Evolutionary conservation across 2,797 vertebrate genomes (phyloP).

Genomic region (Cyprinodon diabolis): DNA sequence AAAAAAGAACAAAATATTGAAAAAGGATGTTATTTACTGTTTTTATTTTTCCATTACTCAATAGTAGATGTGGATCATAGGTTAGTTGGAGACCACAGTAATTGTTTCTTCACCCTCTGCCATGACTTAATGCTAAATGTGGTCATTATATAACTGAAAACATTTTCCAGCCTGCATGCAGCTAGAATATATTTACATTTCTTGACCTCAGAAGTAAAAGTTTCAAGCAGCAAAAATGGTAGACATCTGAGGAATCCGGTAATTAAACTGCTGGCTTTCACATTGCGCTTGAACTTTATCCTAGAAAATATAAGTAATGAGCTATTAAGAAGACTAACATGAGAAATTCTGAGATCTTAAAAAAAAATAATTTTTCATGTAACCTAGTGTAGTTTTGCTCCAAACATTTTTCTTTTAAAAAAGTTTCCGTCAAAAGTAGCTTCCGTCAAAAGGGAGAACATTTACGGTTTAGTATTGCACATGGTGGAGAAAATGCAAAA

Average conservation of each 20-base stretch:
- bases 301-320: background rate
- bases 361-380: background rate
- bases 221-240: background rate
- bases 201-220: background rate
- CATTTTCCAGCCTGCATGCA: too few relatives aligned
- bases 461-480: background rate
- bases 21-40: too few relatives aligned
- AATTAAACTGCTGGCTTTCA: background rate
- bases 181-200: too few relatives aligned
- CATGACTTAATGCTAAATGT: too few relatives aligned
- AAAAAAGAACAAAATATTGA: too few relatives aligned
- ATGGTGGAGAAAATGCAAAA: background rate
- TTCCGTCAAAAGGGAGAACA: too few relatives aligned
- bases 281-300: background rate
- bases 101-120: too few relatives aligned
- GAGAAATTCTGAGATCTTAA: background rate
- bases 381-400: too few relatives aligned
- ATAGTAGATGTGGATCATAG: too few relatives aligned
- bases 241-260: background rate
- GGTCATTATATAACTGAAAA: too few relatives aligned
- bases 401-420: background rate
- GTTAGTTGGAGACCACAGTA: too few relatives aligned
- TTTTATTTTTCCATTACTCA: too few relatives aligned
- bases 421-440: background rate
- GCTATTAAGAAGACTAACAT: background rate